Evolutionary conservation across 2,888 invertebrate genomes (phyloP).

Genomic region (Netelia melanura): DNA sequence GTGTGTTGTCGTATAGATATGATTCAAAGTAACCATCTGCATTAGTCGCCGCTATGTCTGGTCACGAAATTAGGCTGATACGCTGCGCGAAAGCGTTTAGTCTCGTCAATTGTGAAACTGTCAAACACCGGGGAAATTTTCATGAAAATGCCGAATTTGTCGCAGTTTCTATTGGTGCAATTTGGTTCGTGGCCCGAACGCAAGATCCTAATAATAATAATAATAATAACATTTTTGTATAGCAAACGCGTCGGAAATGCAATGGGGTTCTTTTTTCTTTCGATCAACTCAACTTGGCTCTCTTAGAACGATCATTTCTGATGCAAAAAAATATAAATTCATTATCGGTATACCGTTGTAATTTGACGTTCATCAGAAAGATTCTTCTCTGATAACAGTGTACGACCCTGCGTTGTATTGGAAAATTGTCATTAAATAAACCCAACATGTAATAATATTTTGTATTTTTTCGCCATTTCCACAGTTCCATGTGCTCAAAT

Average conservation of each 20-base stretch:
- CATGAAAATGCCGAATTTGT: conserved; percentile 38
- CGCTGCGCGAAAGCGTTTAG: neutral
- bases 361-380: conserved; percentile 58
- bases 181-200: conserved; percentile 39
- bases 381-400: conserved; percentile 77
- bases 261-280: conserved; percentile 29
- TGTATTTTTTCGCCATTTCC: conserved; percentile 64
- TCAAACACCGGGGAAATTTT: neutral
- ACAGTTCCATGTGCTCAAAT: conserved; percentile 67
- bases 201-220: conserved; percentile 54
- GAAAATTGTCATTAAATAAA: conserved; percentile 80
- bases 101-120: no score
- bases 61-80: conserved; percentile 26
- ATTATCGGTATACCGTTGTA: conserved; percentile 59
- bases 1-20: conserved; percentile 83
- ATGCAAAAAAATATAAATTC: conserved; percentile 35
- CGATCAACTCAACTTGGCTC: conserved; percentile 50
- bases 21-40: conserved; percentile 72
- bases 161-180: neutral
- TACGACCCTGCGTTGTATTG: conserved; percentile 81
- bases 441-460: conserved; percentile 74
- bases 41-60: conserved; percentile 55
- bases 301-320: conserved; percentile 48
- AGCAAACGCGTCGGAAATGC: conserved; percentile 40
- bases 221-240: conserved; percentile 50